phyloP scores from a whole-genome alignment of 2,888 invertebrate species.

The Ophion obscuratus region DNA sequence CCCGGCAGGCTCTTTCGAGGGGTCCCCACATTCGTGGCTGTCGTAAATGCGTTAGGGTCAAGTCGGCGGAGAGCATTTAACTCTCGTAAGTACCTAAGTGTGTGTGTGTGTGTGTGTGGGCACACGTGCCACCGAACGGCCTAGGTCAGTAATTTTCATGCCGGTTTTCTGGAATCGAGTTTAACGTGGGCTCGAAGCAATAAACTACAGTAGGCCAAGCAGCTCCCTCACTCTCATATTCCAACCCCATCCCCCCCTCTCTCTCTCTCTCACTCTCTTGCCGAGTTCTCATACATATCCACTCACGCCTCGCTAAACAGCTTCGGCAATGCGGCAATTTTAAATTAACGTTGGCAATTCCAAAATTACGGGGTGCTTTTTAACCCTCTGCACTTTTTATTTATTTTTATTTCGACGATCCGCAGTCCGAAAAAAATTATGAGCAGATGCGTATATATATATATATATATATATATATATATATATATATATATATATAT shows the following conservation, averaged over 20 bases:
- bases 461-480: no score
- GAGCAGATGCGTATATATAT: no score
- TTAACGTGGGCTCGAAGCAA: conserved; percentile 8
- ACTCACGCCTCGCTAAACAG: conserved; percentile 59
- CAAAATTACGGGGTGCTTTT: neutral
- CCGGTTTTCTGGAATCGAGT: conserved; percentile 35
- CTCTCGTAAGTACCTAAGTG: conserved; percentile 21
- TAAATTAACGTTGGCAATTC: conserved; percentile 32
- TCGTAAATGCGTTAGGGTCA: conserved; percentile 25
- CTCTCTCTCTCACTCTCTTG: no score
- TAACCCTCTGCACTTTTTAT: neutral
- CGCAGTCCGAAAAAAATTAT: neutral
- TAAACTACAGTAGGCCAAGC: conserved; percentile 30
- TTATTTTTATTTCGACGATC: neutral
- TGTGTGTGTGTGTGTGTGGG: conserved; percentile 15
- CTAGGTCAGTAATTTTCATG: conserved; percentile 63
- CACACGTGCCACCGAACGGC: conserved; percentile 7
- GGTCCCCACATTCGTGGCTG: conserved; percentile 24
- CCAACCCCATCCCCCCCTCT: neutral
- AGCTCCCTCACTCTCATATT: neutral
- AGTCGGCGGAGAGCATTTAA: conserved; percentile 57
- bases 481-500: no score
- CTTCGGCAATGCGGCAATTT: conserved; percentile 60
- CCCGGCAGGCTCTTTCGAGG: conserved; percentile 46
- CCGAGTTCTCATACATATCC: conserved; percentile 31